Percentiles rank a stretch among this genome's conserved stretches.
These are phyloP conservation scores for Bombus waltoni DNA, from an alignment of 1,140 invertebrate species.

Conservation along the genomic window DNA sequence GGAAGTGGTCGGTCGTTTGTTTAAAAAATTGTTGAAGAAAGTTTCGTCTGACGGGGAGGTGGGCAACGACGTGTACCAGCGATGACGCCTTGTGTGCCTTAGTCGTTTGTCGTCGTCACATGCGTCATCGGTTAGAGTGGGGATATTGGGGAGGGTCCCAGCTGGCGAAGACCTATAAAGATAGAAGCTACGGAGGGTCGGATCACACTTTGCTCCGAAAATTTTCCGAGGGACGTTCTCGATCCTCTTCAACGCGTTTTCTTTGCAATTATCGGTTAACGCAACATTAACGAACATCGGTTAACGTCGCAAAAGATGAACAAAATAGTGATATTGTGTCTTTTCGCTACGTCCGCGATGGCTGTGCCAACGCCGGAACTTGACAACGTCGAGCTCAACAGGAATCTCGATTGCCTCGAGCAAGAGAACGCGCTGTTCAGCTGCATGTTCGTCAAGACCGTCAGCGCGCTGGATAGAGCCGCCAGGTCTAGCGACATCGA, in stretches of 20 bases:
- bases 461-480: conserved; percentile 83
- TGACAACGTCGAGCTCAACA: conserved; percentile 27
- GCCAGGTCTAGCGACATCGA: conserved; percentile 84
- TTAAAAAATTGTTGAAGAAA: conserved; percentile 83
- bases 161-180: conserved; percentile 79
- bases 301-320: conserved; percentile 67
- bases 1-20: conserved; percentile 72
- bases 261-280: background rate
- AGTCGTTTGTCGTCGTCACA: conserved; percentile 44
- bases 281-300: no score
- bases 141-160: conserved; percentile 66
- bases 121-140: conserved; percentile 58
- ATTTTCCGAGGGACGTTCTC: conserved; percentile 72
- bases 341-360: conserved; percentile 71
- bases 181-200: conserved; percentile 78
- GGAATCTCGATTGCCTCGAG: conserved; percentile 74
- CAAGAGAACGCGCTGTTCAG: conserved; percentile 82
- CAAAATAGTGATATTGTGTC: conserved; percentile 72
- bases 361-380: conserved; percentile 69
- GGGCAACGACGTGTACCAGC: conserved; percentile 46
- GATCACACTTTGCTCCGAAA: conserved; percentile 80
- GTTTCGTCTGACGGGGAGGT: conserved; percentile 64
- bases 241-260: background rate
- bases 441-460: conserved; percentile 85
- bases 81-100: conserved; percentile 52